A percentile compares a stretch with the other conserved stretches of the same genome.
phyloP scores from a whole-genome alignment of 1,140 invertebrate genomes.

The Pristionchus pacificus region DNA sequence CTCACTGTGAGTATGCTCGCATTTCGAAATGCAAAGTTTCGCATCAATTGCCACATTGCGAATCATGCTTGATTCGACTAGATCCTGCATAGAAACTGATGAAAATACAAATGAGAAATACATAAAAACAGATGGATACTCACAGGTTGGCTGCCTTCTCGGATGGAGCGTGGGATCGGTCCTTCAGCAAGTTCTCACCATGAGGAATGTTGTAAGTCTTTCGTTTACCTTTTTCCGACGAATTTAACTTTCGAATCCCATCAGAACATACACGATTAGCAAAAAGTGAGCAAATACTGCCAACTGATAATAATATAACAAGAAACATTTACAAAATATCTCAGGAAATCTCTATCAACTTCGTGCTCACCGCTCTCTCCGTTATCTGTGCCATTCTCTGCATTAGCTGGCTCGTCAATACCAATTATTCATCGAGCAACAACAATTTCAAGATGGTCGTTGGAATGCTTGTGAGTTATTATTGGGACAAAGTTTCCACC shows the following conservation, averaged over 20 bases:
- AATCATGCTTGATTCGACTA: too few species aligned
- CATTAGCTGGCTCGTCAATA: neutral
- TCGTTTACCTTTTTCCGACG: too few species aligned
- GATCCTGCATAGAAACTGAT: too few species aligned
- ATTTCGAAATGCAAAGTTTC: too few species aligned
- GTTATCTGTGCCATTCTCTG: neutral
- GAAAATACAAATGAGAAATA: too few species aligned
- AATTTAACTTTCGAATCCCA: too few species aligned
- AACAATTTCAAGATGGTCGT: neutral
- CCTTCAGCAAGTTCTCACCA: conserved; percentile 12
- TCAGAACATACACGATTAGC: too few species aligned
- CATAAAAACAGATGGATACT: too few species aligned
- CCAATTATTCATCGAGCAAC: neutral
- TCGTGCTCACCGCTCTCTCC: neutral
- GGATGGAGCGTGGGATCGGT: conserved; percentile 4
- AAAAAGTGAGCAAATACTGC: too few species aligned
- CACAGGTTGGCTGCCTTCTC: neutral
- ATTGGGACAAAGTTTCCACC: neutral
- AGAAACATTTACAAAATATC: too few species aligned
- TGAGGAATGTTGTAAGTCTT: conserved; percentile 4
- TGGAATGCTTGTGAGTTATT: neutral
- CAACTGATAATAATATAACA: too few species aligned
- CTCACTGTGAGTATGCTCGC: neutral
- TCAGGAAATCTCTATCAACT: conserved; percentile 3
- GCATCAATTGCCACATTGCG: too few species aligned